Conservation (phyloP, 2,113 vertebrate genomes). For the Oceanodroma tethys region DNA sequence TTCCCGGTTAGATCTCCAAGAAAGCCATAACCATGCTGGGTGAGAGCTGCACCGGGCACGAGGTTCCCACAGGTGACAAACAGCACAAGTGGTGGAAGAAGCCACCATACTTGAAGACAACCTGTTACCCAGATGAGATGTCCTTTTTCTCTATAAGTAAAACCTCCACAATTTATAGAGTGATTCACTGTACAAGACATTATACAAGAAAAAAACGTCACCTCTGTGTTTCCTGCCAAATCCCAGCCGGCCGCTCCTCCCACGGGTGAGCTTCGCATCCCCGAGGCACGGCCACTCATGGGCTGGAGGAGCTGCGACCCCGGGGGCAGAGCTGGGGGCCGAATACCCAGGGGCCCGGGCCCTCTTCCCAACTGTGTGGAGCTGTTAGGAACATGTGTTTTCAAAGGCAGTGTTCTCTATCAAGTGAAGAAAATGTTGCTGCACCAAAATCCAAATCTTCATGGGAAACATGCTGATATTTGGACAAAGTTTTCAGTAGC, state of each 20-base stretch:
- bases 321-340: not conserved
- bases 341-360: too few relatives aligned
- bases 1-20: not conserved
- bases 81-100: not conserved
- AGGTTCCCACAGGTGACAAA: not conserved
- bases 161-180: not conserved
- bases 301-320: not conserved
- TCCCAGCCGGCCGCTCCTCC: rapidly evolving
- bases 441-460: not conserved
- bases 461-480: not conserved
- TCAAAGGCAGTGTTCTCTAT: not conserved
- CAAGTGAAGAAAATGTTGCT: not conserved
- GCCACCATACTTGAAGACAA: not conserved
- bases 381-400: not conserved
- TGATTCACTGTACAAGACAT: not conserved
- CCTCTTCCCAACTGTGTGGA: not conserved
- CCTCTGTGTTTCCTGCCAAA: not conserved
- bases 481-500: not conserved
- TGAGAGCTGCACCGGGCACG: rapidly evolving
- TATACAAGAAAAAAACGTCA: not conserved
- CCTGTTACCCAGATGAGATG: not conserved
- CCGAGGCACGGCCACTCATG: rapidly evolving
- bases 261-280: not conserved
- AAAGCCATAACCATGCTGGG: not conserved
- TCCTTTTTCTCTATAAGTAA: not conserved